Conservation (phyloP, 2,888 invertebrate species). For the Agapostemon virescens region DNA sequence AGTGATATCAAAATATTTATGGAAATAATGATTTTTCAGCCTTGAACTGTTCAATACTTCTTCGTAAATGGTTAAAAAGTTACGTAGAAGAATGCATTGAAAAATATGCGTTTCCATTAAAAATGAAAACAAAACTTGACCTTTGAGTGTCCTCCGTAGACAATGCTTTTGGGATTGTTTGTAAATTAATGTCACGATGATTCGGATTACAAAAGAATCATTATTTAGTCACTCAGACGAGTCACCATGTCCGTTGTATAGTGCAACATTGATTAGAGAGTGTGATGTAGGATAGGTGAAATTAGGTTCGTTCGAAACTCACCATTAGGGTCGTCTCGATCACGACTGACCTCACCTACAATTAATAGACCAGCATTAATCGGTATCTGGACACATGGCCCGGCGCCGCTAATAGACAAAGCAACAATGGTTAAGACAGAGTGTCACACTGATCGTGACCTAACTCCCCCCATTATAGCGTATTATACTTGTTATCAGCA, state of each 20-base stretch:
- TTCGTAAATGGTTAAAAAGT: not conserved
- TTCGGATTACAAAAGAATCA: not conserved
- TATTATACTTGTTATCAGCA: constrained; percentile 50
- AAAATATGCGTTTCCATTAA: not conserved
- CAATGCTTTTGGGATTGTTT: not conserved
- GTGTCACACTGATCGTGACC: constrained; percentile 69
- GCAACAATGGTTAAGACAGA: constrained; percentile 65
- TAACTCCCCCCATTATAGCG: constrained; percentile 63
- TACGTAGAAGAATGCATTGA: not conserved
- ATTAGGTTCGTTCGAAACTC: constrained; percentile 59
- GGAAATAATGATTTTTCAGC: not conserved
- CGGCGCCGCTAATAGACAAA: constrained; percentile 56
- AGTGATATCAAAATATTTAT: not conserved
- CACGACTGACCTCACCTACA: constrained; percentile 81
- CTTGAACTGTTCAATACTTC: not conserved
- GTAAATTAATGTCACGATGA: not conserved
- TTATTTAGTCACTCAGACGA: not conserved
- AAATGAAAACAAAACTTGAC: not conserved
- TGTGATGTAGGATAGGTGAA: constrained; percentile 9
- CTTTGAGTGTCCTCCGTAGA: not conserved
- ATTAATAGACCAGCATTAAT: constrained; percentile 70
- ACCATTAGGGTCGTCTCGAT: constrained; percentile 81
- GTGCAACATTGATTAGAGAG: not conserved
- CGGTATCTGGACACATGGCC: constrained; percentile 29
- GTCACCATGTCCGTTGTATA: not conserved